Evolutionary conservation across 1,140 invertebrate genomes (phyloP), one percentile per base, ranked within the genome.

Genomic region (Maconellicoccus hirsutus): DNA sequence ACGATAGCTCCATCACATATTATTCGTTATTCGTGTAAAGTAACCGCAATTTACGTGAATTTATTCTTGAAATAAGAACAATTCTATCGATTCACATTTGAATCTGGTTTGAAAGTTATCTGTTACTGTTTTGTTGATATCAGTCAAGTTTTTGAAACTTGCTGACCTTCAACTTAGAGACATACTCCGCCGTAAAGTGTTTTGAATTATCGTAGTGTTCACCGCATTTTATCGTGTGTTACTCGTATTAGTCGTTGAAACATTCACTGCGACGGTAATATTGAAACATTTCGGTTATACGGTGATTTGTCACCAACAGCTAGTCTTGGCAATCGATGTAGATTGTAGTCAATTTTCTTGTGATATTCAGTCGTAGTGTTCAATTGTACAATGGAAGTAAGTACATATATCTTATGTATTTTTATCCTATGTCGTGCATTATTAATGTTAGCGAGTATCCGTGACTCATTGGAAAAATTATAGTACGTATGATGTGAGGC

Each of bases 301-400:
- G 29, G 29, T 33, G 12, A 33, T 33, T 33, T 33, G 29, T 33
- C 29, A 33, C 29, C 29, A 12, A 33, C 3, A 33, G 12, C 29
- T 33, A 33, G 29, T 33, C 4, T 33, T 33, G 4, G 29, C 3
- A 33, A 33, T 33, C 29, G 12, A 33, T 33, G 29, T 33, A 33
- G 29, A 33, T 33, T 33, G n/a, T 33, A 3, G 29, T 33, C 12
- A 33, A 33, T 33, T 33, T 33, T 33, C 3, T 27, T 29, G 8
- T n/a, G 33, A 29, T 26, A 70, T 16, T 21, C 16, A 7, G 4
- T 70, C 19, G 21, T 33, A 27, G 25, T 33, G 25, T 70, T 33
- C 33, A 33, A 21, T n/a, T 22, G 25, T 23, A 39, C 52, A 14
- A 71, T 73, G 69, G 70, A 73, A 42, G 70, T 73, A 29, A 59